Percentiles rank a stretch among this genome's conserved stretches.
phyloP scores from a whole-genome alignment of 2,797 vertebrate genomes.

The Cephalopachus bancanus region DNA sequence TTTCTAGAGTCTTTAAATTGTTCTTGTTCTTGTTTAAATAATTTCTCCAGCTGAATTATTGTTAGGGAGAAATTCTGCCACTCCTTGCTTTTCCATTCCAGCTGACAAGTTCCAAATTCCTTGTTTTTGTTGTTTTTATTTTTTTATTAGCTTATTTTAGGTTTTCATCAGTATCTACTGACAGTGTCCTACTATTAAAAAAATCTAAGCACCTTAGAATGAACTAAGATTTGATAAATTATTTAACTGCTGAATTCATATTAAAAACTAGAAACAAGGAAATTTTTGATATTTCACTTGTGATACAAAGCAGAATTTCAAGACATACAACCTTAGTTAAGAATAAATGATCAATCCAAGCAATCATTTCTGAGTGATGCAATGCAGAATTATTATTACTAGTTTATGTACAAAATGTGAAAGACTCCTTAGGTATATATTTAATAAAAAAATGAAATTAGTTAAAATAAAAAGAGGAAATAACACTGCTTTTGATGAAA shows the following conservation, averaged over 20 bases:
- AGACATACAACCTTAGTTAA: background rate
- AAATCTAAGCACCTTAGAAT: background rate
- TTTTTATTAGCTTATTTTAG: background rate
- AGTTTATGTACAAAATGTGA: background rate
- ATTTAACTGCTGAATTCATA: background rate
- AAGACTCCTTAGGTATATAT: background rate
- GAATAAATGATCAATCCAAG: background rate
- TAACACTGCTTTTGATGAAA: background rate
- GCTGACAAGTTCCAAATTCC: background rate
- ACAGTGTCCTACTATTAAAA: background rate
- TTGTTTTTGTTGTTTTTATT: background rate
- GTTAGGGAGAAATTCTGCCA: background rate
- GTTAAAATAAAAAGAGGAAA: background rate
- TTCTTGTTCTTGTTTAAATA: background rate
- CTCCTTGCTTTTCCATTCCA: background rate
- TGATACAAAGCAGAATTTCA: background rate
- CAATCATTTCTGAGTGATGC: rapidly evolving
- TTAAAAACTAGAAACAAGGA: background rate
- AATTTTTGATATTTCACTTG: background rate
- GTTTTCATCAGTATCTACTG: background rate
- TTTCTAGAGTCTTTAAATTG: background rate
- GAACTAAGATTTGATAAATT: background rate
- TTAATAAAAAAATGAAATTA: background rate
- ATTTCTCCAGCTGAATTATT: background rate
- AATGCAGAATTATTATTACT: background rate